Conservation (phyloP, 1,140 invertebrate genomes). For the Coenobita brevimanus region DNA sequence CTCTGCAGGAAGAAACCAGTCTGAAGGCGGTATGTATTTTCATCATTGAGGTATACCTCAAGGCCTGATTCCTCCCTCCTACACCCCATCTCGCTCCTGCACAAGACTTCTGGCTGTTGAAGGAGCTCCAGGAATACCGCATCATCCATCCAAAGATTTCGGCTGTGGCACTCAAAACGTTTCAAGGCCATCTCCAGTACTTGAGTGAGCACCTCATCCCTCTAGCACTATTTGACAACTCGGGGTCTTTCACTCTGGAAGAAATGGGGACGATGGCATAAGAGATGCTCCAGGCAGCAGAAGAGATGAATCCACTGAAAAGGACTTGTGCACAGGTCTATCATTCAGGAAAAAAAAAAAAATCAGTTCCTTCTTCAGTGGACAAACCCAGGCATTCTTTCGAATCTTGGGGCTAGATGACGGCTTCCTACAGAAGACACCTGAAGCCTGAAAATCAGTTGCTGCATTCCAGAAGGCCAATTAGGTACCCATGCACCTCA, state of each 20-base stretch:
- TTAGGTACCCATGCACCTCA: neutral
- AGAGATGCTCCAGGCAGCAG: neutral
- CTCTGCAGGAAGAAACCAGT: conserved; percentile 1
- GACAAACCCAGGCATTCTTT: neutral
- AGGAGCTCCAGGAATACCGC: conserved; percentile 1
- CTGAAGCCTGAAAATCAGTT: neutral
- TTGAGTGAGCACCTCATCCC: no score
- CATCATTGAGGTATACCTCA: neutral
- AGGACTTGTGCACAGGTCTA: no score
- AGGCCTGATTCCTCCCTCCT: conserved; percentile 1
- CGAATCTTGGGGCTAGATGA: neutral
- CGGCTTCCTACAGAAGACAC: neutral
- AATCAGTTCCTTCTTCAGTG: neutral
- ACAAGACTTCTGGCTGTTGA: conserved; percentile 17
- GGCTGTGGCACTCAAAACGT: no score
- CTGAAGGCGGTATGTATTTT: neutral
- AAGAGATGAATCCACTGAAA: no score
- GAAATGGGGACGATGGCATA: neutral
- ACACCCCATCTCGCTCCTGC: neutral
- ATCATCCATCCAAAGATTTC: neutral
- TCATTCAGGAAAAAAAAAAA: neutral
- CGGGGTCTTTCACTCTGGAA: neutral
- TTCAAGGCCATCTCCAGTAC: no score
- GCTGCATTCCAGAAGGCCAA: conserved; percentile 12
- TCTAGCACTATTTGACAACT: no score